Evolutionary conservation across 1,140 invertebrate genomes (phyloP), one percentile per base, ranked within the genome.

Genomic region (Conus ventricosus): DNA sequence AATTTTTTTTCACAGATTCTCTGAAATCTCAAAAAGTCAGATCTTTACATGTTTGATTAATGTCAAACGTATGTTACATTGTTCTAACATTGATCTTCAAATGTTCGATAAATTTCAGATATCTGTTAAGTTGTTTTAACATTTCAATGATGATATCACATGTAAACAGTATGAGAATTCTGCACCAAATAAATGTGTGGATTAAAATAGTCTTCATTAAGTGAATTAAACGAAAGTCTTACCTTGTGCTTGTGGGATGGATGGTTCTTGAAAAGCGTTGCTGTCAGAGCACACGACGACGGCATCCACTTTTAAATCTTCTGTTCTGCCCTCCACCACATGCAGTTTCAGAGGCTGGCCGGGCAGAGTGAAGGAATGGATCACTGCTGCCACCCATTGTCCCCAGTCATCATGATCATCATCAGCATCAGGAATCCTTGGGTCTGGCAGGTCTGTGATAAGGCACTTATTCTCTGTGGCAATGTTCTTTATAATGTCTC

Each of bases 371-470:
- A 25, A 84, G 13, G 83, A 84, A 11, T 84, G 53, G 13, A 84
- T 63, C 63, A 84, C 60, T 63, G 57, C 10, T 15, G 83, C 83
- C 23, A 25, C 17, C 57, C 83, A 63, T n/a, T 63, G 55, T 25
- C 83, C 83, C 83, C 83, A 84, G 23, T 39, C 57, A 15, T 84
- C 83, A 84, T 15, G 17, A 17, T 57, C 55, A 4, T 60, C 57
- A 27, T 84, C 83, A n/a, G 57, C 83, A 84, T 67, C 57, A n/a
- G 6, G n/a, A 10, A 84, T 27, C n/a, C 60, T 13, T 10, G 55
- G 55, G 39, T 84, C 83, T 63, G 83, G 83, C n/a, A 84, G 63
- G 10, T 84, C 83, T 25, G 17, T 63, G 27, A 84, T 84, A n/a
- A 84, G 53, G 83, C 83, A 84, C 27, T 10, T n/a, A 51, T 67